phyloP scores from a whole-genome alignment of 2,797 vertebrate genomes.

The Semotilus atromaculatus region DNA sequence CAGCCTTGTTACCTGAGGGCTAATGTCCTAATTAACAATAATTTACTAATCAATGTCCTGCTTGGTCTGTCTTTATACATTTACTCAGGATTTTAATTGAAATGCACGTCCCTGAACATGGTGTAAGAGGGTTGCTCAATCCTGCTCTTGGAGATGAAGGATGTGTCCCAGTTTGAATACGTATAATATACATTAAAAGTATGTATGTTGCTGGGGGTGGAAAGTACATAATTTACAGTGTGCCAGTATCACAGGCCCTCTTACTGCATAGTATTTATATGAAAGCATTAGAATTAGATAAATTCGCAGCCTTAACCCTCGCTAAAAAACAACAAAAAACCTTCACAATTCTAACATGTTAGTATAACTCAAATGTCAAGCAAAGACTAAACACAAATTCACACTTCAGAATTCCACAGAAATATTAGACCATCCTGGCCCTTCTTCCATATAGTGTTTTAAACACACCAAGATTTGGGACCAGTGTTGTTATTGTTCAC shows the following conservation, averaged over 20 bases:
- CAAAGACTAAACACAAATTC: too few relatives aligned
- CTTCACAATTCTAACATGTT: neutral
- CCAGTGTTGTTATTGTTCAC: neutral
- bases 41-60: constrained; percentile 1
- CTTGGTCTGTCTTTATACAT: neutral
- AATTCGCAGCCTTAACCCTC: neutral
- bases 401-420: neutral
- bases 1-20: neutral
- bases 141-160: neutral
- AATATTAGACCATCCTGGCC: neutral
- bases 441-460: neutral
- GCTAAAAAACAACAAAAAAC: neutral
- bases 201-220: neutral
- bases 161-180: neutral
- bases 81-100: neutral
- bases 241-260: neutral
- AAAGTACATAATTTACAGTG: neutral
- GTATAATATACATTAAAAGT: neutral
- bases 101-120: neutral
- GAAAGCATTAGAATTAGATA: neutral
- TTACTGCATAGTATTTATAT: neutral
- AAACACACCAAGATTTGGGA: neutral
- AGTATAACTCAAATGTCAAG: too few relatives aligned
- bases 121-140: neutral
- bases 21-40: constrained; percentile 1